Evolutionary conservation across 2,797 vertebrate genomes (phyloP).

Genomic region (Sylvia borin): DNA sequence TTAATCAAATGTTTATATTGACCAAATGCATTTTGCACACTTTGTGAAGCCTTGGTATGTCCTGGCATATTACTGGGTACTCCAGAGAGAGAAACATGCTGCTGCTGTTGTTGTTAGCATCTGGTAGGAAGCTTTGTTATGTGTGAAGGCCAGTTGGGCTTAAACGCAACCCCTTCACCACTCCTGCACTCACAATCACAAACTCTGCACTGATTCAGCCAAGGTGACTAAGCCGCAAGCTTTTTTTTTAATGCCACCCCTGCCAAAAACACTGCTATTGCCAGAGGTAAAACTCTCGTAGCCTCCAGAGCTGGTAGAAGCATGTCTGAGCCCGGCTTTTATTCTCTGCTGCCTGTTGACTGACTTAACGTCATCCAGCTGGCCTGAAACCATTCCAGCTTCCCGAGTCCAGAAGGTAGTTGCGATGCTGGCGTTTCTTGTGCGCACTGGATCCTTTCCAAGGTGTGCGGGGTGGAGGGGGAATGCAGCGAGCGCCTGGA

Average conservation of each 20-base stretch:
- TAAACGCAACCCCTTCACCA: constrained; percentile 53
- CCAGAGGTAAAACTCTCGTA: constrained; percentile 57
- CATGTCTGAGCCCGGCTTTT: constrained; percentile 63
- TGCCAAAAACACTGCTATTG: constrained; percentile 62
- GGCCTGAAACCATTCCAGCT: constrained; percentile 61
- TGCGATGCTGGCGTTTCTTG: constrained; percentile 48
- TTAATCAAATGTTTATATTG: constrained; percentile 84
- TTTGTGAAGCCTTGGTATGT: constrained; percentile 87
- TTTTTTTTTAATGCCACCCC: constrained; percentile 49
- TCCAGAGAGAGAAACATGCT: constrained; percentile 76
- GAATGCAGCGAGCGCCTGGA: constrained; percentile 30
- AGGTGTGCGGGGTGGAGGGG: not conserved
- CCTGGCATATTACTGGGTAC: constrained; percentile 86
- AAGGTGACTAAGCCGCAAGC: constrained; percentile 58
- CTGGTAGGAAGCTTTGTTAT: constrained; percentile 60
- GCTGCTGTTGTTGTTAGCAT: constrained; percentile 66
- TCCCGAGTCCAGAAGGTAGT: constrained; percentile 27
- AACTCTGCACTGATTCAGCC: constrained; percentile 58
- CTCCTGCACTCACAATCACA: constrained; percentile 54
- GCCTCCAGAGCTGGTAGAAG: constrained; percentile 59
- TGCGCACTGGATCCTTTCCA: constrained; percentile 39
- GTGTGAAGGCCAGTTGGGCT: constrained; percentile 56
- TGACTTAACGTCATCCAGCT: constrained; percentile 51
- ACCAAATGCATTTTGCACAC: constrained; percentile 98
- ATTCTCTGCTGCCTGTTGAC: constrained; percentile 43